Evolutionary conservation across 2,888 invertebrate genomes (phyloP).

Genomic region (Pyrrhia umbra): DNA sequence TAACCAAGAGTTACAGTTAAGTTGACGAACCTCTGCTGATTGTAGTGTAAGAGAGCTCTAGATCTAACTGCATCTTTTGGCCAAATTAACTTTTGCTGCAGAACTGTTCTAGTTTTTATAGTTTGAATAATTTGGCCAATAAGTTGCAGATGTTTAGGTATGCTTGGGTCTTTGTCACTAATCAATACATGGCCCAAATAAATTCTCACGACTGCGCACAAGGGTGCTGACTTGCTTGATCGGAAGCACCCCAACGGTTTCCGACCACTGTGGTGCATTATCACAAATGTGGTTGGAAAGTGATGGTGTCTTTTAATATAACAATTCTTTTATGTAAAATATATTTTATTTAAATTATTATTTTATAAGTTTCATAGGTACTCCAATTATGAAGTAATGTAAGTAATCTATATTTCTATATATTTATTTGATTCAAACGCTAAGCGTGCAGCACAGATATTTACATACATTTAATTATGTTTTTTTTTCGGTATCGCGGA

Average conservation of each 20-base stretch:
- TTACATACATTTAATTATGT: neutral
- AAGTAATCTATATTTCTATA: slow-evolving; percentile 39
- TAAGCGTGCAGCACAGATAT: neutral
- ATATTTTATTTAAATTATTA: slow-evolving; percentile 8
- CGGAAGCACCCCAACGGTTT: slow-evolving; percentile 41
- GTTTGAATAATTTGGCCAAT: neutral
- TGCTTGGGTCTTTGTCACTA: slow-evolving; percentile 15
- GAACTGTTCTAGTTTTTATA: neutral
- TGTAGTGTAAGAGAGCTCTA: too few species aligned
- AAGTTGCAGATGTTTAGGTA: slow-evolving; percentile 7
- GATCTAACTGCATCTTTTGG: neutral
- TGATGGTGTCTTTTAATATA: slow-evolving; percentile 35
- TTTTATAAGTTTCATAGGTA: slow-evolving; percentile 5
- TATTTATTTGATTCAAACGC: slow-evolving; percentile 25
- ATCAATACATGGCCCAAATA: slow-evolving; percentile 47
- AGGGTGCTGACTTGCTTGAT: slow-evolving; percentile 20
- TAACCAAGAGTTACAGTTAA: too few species aligned
- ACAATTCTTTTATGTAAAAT: neutral
- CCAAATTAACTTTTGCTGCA: neutral
- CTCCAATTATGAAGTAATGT: slow-evolving; percentile 40
- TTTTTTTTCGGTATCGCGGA: neutral
- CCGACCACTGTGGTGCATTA: slow-evolving; percentile 45
- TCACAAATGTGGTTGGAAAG: slow-evolving; percentile 41
- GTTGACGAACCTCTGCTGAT: too few species aligned
- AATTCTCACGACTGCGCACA: slow-evolving; percentile 49